phyloP scores from a whole-genome alignment of 2,888 invertebrate species.

The Rugalucina vietnamica region DNA sequence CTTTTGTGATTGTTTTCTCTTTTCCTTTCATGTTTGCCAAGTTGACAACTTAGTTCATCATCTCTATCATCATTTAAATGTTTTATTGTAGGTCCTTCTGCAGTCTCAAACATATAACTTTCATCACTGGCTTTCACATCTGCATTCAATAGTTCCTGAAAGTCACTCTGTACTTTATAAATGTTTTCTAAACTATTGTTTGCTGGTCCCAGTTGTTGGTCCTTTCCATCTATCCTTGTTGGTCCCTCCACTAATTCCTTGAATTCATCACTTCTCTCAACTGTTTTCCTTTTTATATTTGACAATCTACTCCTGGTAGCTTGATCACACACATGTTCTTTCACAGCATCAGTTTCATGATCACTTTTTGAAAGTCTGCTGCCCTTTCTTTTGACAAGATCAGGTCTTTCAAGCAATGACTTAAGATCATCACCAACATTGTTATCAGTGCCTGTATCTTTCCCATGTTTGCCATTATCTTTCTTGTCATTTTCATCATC shows the following conservation, averaged over 20 bases:
- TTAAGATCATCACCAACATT: too few species aligned
- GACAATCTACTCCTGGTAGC: not conserved
- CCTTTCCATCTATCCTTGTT: not conserved
- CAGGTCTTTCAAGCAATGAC: not conserved
- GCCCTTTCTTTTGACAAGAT: not conserved
- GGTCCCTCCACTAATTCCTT: not conserved
- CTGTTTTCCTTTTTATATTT: not conserved
- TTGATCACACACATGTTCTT: not conserved
- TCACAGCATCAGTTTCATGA: not conserved
- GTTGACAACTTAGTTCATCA: too few species aligned
- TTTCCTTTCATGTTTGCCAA: too few species aligned
- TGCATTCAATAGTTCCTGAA: not conserved
- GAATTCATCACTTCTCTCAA: not conserved
- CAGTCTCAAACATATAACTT: not conserved
- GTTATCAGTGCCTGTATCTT: too few species aligned
- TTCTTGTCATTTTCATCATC: not conserved
- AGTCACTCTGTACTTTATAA: not conserved
- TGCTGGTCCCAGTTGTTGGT: not conserved
- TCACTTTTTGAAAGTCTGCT: not conserved
- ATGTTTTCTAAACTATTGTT: not conserved
- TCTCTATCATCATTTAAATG: too few species aligned
- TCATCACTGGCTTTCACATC: not conserved
- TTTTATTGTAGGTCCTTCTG: not conserved
- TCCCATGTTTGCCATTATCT: too few species aligned
- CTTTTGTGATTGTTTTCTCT: too few species aligned